These are phyloP conservation scores for Plagodis pulveraria DNA, from an alignment of 2,888 invertebrate genomes.

Conservation along the genomic window DNA sequence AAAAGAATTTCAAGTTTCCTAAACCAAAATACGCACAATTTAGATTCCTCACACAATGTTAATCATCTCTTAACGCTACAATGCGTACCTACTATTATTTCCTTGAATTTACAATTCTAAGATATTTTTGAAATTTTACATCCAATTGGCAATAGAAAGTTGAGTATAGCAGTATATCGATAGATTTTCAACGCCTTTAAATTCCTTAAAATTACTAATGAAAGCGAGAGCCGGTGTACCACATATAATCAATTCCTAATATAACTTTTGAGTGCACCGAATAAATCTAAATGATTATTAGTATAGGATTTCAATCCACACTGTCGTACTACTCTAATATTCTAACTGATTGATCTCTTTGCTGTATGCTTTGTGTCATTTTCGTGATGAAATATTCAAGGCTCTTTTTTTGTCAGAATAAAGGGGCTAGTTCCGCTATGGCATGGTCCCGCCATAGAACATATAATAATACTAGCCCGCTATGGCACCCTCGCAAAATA, in stretches of 20 bases:
- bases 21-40: slow-evolving; percentile 67
- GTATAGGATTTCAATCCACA: no score
- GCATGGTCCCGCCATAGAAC: no score
- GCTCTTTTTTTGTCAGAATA: no score
- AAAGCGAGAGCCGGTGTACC: slow-evolving; percentile 54
- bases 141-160: slow-evolving; percentile 32
- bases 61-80: slow-evolving; percentile 56
- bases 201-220: slow-evolving; percentile 23
- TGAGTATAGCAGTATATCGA: slow-evolving; percentile 13
- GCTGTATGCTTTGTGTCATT: no score
- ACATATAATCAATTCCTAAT: slow-evolving; percentile 66
- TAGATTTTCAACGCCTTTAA: slow-evolving; percentile 14
- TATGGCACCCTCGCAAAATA: no score
- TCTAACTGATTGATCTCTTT: no score
- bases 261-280: slow-evolving; percentile 65
- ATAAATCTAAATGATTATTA: slow-evolving; percentile 62
- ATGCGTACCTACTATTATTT: slow-evolving; percentile 46
- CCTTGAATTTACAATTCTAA: slow-evolving; percentile 35
- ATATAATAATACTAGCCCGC: no score
- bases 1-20: slow-evolving; percentile 60
- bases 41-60: slow-evolving; percentile 54
- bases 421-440: no score
- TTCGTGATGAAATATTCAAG: no score
- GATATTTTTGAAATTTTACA: slow-evolving; percentile 32
- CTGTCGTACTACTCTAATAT: no score